Conservation (phyloP, 2,888 invertebrate species). For the Allolobophora icterica region DNA sequence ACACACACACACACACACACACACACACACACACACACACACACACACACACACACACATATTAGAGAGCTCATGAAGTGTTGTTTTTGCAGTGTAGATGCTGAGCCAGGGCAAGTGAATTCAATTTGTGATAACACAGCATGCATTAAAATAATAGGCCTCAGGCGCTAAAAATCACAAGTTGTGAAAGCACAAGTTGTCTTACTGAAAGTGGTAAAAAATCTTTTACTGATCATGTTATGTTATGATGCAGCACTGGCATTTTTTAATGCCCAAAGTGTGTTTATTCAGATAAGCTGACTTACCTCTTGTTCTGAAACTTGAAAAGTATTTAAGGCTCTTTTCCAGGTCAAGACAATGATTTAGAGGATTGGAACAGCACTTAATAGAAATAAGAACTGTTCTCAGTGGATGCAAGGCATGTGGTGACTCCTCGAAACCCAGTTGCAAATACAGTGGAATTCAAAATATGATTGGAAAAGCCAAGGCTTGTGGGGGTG, state of each 20-base stretch:
- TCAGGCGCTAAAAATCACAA: slow-evolving; percentile 8
- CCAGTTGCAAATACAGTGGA: neutral
- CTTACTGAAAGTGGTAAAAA: slow-evolving; percentile 4
- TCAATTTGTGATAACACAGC: slow-evolving; percentile 17
- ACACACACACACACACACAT: neutral
- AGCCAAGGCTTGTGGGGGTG: no score
- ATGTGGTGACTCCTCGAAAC: neutral
- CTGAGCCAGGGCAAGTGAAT: slow-evolving; percentile 2
- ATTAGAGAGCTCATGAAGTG: neutral
- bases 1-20: slow-evolving; percentile 27
- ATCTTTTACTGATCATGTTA: neutral
- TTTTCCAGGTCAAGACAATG: neutral
- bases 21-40: no score
- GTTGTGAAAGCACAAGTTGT: neutral
- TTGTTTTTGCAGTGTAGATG: slow-evolving; percentile 3
- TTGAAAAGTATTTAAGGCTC: neutral
- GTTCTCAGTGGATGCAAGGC: neutral
- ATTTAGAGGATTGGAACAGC: neutral
- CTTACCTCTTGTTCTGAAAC: neutral
- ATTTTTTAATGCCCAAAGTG: neutral
- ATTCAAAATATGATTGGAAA: no score
- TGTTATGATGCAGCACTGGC: neutral
- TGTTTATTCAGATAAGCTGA: neutral
- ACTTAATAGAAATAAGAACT: neutral
- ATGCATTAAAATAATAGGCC: slow-evolving; percentile 11